Evolutionary conservation across 2,888 invertebrate species (phyloP).

Genomic region (Euclidia mi): DNA sequence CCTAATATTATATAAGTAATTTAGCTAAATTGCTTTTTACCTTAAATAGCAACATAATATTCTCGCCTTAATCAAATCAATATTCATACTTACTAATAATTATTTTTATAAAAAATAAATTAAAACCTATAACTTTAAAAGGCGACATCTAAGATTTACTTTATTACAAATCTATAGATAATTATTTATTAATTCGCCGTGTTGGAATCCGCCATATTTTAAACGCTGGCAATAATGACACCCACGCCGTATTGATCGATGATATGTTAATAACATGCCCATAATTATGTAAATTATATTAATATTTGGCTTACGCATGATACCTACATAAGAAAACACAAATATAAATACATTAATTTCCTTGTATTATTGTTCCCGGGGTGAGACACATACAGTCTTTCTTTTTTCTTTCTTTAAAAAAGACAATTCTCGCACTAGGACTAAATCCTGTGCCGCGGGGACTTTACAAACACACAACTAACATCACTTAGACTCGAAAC

Average conservation of each 20-base stretch:
- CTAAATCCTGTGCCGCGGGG: too few species aligned
- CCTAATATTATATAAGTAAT: too few species aligned
- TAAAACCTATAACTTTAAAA: conserved; percentile 29
- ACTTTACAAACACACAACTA: too few species aligned
- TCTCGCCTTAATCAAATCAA: conserved; percentile 1
- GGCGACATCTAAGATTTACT: conserved; percentile 14
- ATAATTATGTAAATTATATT: conserved; percentile 41
- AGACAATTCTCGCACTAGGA: too few species aligned
- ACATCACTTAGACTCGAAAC: too few species aligned
- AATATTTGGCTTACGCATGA: conserved; percentile 16
- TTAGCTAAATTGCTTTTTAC: too few species aligned
- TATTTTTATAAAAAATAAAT: conserved; percentile 27
- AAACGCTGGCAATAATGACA: conserved; percentile 40
- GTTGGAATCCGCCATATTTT: conserved; percentile 34
- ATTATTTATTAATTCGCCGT: conserved; percentile 32
- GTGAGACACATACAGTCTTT: too few species aligned
- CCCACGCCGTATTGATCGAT: conserved; percentile 42
- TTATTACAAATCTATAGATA: conserved; percentile 41
- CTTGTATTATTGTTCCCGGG: too few species aligned
- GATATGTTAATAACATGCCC: conserved; percentile 34
- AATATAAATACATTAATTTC: too few species aligned
- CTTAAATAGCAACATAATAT: too few species aligned
- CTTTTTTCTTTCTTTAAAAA: too few species aligned
- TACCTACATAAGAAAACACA: too few species aligned
- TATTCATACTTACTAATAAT: conserved; percentile 17